phyloP scores from a whole-genome alignment of 2,888 invertebrate genomes.

The Chromoteleia sp. region DNA sequence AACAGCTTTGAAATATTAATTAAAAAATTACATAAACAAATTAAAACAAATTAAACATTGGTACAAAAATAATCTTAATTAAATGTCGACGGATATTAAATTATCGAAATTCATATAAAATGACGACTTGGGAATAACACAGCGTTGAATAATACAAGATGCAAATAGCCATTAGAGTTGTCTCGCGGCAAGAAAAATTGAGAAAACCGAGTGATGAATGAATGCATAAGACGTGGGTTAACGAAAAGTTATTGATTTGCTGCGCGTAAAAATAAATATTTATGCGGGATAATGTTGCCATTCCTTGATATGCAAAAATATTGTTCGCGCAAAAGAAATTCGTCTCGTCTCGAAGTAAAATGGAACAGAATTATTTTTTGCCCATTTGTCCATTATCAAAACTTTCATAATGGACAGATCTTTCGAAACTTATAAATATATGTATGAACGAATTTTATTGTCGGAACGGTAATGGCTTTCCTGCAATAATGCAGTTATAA shows the following conservation, averaged over 20 bases:
- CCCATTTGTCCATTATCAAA: constrained; percentile 18
- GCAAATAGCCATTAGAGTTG: constrained; percentile 48
- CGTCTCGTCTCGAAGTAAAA: constrained; percentile 21
- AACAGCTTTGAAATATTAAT: too few species aligned
- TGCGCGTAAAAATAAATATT: constrained; percentile 56
- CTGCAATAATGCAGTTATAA: constrained; percentile 40
- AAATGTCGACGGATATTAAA: too few species aligned
- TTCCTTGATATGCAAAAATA: constrained; percentile 55
- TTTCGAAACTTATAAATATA: constrained; percentile 51
- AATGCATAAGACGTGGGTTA: constrained; percentile 56
- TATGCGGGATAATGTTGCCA: constrained; percentile 51
- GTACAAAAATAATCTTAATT: too few species aligned
- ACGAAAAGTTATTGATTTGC: constrained; percentile 61
- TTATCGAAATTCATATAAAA: constrained; percentile 27
- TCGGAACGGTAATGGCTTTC: constrained; percentile 32
- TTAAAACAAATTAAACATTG: too few species aligned
- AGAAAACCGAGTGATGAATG: constrained; percentile 48
- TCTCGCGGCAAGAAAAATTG: constrained; percentile 46
- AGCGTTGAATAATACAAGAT: constrained; percentile 39
- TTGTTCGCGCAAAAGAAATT: constrained; percentile 43
- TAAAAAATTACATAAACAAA: too few species aligned
- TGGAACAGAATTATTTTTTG: constrained; percentile 45
- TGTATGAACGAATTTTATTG: constrained; percentile 50
- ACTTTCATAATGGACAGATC: constrained; percentile 53
- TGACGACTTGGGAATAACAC: constrained; percentile 6